phyloP scores from a whole-genome alignment of 2,888 invertebrate genomes.

The Harpalus rubripes region DNA sequence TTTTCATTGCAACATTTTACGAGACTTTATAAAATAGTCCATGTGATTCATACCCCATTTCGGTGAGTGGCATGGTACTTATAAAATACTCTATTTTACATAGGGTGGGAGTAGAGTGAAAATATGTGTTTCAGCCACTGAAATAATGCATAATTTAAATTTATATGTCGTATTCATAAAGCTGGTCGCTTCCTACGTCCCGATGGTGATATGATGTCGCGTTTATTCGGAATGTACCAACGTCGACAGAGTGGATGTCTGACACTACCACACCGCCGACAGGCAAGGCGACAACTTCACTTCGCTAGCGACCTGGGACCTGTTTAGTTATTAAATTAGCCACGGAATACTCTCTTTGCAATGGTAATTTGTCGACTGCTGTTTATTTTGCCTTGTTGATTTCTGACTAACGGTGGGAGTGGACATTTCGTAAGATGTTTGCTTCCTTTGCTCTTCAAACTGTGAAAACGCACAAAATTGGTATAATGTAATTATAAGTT shows the following conservation, averaged over 20 bases:
- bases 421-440: background rate
- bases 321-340: conserved; percentile 53
- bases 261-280: background rate
- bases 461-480: background rate
- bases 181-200: conserved; percentile 6
- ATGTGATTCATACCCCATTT: conserved; percentile 61
- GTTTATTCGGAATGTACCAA: conserved; percentile 39
- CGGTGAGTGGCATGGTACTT: conserved; percentile 47
- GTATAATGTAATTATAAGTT: background rate
- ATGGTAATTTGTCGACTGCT: conserved; percentile 38
- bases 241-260: conserved; percentile 8
- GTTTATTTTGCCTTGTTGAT: conserved; percentile 42
- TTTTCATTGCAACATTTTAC: conserved; percentile 68
- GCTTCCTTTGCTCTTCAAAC: background rate
- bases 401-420: background rate
- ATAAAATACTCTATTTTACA: conserved; percentile 58
- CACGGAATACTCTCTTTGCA: conserved; percentile 38
- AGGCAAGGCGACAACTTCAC: conserved; percentile 20
- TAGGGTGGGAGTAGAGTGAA: conserved; percentile 47
- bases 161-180: conserved; percentile 60
- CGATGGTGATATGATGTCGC: conserved; percentile 15
- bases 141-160: conserved; percentile 63
- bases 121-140: conserved; percentile 61
- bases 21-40: conserved; percentile 61
- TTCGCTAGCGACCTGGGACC: background rate